A percentile compares a stretch with the other conserved stretches of the same genome.
Evolutionary conservation across 2,113 vertebrate genomes (phyloP).

Genomic region (Phalacrocorax carbo): DNA sequence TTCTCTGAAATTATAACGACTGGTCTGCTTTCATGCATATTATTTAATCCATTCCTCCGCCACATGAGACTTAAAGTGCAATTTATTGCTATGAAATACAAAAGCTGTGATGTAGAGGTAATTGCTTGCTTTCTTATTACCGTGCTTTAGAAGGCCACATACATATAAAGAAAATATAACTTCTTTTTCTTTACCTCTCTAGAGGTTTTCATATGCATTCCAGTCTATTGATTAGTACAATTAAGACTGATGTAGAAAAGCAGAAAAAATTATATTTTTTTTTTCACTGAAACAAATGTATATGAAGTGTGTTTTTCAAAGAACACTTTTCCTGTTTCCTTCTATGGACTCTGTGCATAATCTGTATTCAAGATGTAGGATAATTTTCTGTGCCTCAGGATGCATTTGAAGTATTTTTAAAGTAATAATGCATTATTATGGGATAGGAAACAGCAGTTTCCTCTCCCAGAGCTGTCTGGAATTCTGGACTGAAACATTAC

Average conservation of each 20-base stretch:
- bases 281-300: neutral
- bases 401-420: constrained; percentile 49
- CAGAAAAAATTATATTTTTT: neutral
- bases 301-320: neutral
- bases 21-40: neutral
- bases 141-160: neutral
- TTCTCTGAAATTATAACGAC: neutral
- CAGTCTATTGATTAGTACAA: neutral
- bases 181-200: neutral
- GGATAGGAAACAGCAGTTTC: constrained; percentile 38
- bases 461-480: neutral
- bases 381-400: neutral
- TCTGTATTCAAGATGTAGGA: constrained; percentile 31
- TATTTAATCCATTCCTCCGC: neutral
- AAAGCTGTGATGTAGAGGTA: neutral
- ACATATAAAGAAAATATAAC: neutral
- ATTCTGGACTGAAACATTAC: neutral
- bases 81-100: neutral
- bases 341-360: neutral
- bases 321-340: neutral
- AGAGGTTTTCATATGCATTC: neutral
- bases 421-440: constrained; percentile 26
- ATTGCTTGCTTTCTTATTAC: neutral
- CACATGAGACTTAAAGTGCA: neutral
- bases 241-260: neutral